A percentile compares a stretch with the other conserved stretches of the same genome.
Conservation (phyloP, 2,797 vertebrate species). For the Acropternis orthonyx region DNA sequence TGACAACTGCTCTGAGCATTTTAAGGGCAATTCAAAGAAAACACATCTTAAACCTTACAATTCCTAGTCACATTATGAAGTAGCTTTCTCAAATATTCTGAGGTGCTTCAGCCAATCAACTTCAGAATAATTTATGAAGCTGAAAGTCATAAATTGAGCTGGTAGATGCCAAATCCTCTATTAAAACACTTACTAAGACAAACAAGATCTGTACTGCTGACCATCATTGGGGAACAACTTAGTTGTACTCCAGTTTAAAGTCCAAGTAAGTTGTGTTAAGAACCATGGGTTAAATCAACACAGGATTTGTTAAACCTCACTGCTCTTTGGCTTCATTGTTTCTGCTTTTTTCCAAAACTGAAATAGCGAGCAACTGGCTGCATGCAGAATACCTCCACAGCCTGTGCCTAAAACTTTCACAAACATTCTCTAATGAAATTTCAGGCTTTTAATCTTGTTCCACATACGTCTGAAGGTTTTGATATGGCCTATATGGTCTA, state of each 20-base stretch:
- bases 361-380: not conserved
- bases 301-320: not conserved
- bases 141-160: not conserved
- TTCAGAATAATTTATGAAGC: not conserved
- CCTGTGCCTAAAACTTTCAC: not conserved
- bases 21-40: not conserved
- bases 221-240: not conserved
- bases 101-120: not conserved
- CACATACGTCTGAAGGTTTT: not conserved
- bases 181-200: not conserved
- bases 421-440: not conserved
- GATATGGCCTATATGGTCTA: not conserved
- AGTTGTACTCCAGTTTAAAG: not conserved
- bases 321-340: not conserved
- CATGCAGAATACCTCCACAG: not conserved
- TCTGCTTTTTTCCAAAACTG: not conserved
- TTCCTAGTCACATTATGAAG: not conserved
- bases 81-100: not conserved
- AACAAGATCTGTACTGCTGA: not conserved
- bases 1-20: not conserved
- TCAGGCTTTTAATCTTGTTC: not conserved
- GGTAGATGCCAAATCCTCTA: not conserved
- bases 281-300: not conserved
- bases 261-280: not conserved
- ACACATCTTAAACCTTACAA: not conserved